These are phyloP conservation scores for Mormyrops attenuatus DNA, from an alignment of 2,797 vertebrate species.

Conservation along the genomic window DNA sequence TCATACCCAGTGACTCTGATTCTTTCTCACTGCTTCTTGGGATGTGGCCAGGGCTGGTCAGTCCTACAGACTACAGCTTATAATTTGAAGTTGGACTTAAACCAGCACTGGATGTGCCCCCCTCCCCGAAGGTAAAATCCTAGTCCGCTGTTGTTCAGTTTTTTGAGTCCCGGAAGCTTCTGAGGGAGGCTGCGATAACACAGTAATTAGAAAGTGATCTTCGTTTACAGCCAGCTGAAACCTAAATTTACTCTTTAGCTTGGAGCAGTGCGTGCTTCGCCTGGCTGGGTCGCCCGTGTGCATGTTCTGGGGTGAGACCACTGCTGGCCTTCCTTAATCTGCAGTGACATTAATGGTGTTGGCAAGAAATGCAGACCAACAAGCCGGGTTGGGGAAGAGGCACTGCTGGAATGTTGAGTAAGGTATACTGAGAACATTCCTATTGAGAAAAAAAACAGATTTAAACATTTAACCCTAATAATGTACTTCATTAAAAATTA, in stretches of 20 bases:
- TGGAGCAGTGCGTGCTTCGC: background rate
- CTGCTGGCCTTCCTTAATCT: background rate
- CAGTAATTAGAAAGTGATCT: background rate
- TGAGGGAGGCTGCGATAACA: background rate
- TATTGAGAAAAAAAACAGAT: background rate
- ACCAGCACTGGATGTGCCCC: background rate
- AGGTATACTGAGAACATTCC: background rate
- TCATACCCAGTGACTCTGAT: background rate
- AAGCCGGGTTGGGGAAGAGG: background rate
- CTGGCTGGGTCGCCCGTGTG: background rate
- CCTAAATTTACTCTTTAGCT: background rate
- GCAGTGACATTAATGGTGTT: background rate
- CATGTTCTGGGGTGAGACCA: background rate
- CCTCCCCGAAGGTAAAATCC: background rate
- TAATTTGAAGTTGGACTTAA: background rate
- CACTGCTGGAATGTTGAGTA: background rate
- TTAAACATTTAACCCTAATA: background rate
- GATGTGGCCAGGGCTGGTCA: background rate
- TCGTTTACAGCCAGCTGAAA: background rate
- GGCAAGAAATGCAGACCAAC: background rate
- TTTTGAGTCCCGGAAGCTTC: background rate
- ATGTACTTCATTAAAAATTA: background rate
- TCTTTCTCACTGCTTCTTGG: background rate
- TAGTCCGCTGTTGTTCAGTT: background rate
- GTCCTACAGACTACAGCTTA: background rate